phyloP scores from a whole-genome alignment of 2,113 vertebrate genomes.

The Strix aluco region DNA sequence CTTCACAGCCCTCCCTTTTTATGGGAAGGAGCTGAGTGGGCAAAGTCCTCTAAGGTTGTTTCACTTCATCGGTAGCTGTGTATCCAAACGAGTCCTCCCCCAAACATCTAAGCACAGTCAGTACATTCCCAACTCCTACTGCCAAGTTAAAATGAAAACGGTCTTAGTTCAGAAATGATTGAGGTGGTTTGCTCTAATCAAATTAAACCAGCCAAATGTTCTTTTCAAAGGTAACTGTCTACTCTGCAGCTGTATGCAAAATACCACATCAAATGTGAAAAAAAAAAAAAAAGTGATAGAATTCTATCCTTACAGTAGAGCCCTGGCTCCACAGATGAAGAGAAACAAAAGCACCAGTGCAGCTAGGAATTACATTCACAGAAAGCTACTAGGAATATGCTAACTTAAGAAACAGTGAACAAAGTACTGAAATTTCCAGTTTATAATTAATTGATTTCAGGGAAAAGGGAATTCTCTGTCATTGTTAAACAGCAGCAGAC shows the following conservation, averaged over 20 bases:
- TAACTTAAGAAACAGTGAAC: constrained; percentile 70
- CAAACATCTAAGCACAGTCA: constrained; percentile 72
- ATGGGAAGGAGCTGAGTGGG: background rate
- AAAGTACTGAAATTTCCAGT: constrained; percentile 72
- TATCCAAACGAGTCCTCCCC: constrained; percentile 59
- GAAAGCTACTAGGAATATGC: constrained; percentile 70
- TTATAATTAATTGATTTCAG: constrained; percentile 71
- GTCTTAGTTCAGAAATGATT: constrained; percentile 83
- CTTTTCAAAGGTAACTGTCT: constrained; percentile 88
- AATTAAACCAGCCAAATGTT: constrained; percentile 84
- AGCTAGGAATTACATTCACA: constrained; percentile 69
- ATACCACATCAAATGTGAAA: constrained; percentile 80
- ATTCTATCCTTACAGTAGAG: constrained; percentile 77
- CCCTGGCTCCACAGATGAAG: constrained; percentile 68
- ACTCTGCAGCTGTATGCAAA: constrained; percentile 89
- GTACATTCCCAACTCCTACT: constrained; percentile 82
- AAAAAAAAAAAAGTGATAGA: constrained; percentile 69
- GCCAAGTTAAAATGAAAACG: constrained; percentile 86
- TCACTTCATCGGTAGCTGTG: constrained; percentile 47
- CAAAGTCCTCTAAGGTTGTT: constrained; percentile 50
- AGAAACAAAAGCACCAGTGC: constrained; percentile 74
- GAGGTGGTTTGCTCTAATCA: constrained; percentile 86
- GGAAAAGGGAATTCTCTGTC: constrained; percentile 62
- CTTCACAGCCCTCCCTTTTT: background rate
- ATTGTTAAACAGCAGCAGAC: constrained; percentile 68